Base-by-base conservation (phyloP, 1,140 invertebrate genomes). In the Cydia amplana region DNA sequence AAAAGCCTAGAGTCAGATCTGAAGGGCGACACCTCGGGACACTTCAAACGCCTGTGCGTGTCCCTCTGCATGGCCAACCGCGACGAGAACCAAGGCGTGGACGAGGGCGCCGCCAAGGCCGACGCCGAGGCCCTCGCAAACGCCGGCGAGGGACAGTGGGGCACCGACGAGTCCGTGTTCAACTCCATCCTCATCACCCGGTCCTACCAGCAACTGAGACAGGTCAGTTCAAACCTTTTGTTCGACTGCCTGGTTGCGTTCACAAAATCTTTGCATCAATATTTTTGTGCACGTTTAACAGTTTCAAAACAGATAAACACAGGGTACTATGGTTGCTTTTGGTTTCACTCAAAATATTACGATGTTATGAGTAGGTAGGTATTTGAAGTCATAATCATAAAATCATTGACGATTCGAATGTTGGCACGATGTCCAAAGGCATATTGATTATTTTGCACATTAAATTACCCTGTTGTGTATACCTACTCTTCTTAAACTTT, bases 41-140 rank as follows among this genome's bases (percentile, higher is more conserved):
- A 97, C 87, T 99, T 99, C 93, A 97, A 97, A 90, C 95, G 98
- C 74, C 93, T 99, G 4, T 95, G 99, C 70, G 96, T 99, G 20
- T 97, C 97, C 0, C 91, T 97, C 63, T 95, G 95, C 72, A 96
- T 97, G 94, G 97, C 95, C 64, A 97, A 97, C 84, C 94, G 97
- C 25, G 96, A 97, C 88, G 97, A 98, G 93, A 96, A 96, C 88
- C 95, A 96, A 20, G 94, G 94, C 4, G 94, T 96, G 0, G 95
- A 97, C 85, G 94, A 95, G 78, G 94, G 87, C 1, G 94, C 94
- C 16, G 96, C 96, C 16, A 91, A 94, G 28, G 94, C 94, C 40
- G 96, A 97, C 84, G 97, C 96, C 0, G 94, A 97, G 83, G 94
- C 94, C 7, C 90, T 97, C 2, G 94, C 95, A 16, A 90, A 93